Conservation (phyloP, 1,140 invertebrate genomes). For the Bombus polaris region DNA sequence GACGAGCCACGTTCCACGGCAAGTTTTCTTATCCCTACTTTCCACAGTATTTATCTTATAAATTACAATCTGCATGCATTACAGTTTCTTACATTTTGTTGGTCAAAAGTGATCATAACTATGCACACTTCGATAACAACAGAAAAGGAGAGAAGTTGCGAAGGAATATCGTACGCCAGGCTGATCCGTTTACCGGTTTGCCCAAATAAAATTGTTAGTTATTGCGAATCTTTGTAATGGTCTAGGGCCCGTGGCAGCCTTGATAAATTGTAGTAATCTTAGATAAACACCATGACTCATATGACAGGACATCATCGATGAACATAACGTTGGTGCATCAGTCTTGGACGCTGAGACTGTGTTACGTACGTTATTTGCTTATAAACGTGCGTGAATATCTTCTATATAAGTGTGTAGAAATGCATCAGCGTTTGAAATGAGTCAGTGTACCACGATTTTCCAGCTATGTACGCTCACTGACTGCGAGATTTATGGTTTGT, state of each 20-base stretch:
- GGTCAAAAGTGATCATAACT: not conserved
- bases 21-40: constrained; percentile 27
- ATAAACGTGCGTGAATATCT: not conserved
- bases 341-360: not conserved
- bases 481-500: constrained; percentile 64
- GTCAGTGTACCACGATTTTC: constrained; percentile 41
- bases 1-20: not conserved
- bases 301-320: constrained; percentile 41
- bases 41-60: constrained; percentile 54
- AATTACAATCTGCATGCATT: constrained; percentile 35
- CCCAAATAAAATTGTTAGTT: constrained; percentile 29
- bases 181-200: not conserved
- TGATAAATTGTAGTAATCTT: constrained; percentile 62
- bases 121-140: not conserved
- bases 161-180: not conserved
- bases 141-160: not conserved
- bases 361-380: constrained; percentile 19
- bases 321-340: constrained; percentile 3
- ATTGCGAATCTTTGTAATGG: constrained; percentile 25
- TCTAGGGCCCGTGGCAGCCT: constrained; percentile 10
- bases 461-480: constrained; percentile 34
- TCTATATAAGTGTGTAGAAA: not conserved
- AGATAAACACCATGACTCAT: constrained; percentile 58
- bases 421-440: constrained; percentile 12
- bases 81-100: constrained; percentile 15